phyloP scores from a whole-genome alignment of 2,888 invertebrate genomes.

The Oscheius sp. region DNA sequence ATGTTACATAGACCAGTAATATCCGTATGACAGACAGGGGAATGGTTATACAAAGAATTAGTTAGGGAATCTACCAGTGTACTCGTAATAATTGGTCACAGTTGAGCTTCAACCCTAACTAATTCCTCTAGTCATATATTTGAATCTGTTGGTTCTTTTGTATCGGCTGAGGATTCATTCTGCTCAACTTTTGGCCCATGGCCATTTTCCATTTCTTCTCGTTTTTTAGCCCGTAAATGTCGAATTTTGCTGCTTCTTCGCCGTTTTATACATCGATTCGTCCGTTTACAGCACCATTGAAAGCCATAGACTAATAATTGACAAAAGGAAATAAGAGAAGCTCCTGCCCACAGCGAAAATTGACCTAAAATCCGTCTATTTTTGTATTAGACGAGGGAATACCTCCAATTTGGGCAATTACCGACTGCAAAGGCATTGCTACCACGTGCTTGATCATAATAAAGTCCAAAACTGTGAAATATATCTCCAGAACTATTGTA shows the following conservation, averaged over 20 bases:
- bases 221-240: background rate
- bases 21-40: conserved; percentile 7
- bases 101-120: conserved; percentile 32
- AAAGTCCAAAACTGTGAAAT: conserved; percentile 63
- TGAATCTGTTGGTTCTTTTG: conserved; percentile 5
- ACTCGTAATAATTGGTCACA: background rate
- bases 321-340: conserved; percentile 63
- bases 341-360: conserved; percentile 69
- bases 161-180: background rate
- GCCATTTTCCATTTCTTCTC: conserved; percentile 6
- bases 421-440: conserved; percentile 64
- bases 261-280: background rate
- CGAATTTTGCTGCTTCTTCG: background rate
- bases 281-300: background rate
- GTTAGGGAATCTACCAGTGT: conserved; percentile 1
- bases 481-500: conserved; percentile 61
- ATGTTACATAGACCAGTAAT: conserved; percentile 8
- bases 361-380: conserved; percentile 56
- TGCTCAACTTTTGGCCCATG: conserved; percentile 1
- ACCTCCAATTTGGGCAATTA: conserved; percentile 70
- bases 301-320: conserved; percentile 62
- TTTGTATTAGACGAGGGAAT: background rate
- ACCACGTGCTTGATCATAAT: conserved; percentile 66
- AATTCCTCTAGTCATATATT: conserved; percentile 32
- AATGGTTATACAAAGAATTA: background rate